phyloP scores from a whole-genome alignment of 2,113 vertebrate genomes.

The Eretmodus cyanostictus region DNA sequence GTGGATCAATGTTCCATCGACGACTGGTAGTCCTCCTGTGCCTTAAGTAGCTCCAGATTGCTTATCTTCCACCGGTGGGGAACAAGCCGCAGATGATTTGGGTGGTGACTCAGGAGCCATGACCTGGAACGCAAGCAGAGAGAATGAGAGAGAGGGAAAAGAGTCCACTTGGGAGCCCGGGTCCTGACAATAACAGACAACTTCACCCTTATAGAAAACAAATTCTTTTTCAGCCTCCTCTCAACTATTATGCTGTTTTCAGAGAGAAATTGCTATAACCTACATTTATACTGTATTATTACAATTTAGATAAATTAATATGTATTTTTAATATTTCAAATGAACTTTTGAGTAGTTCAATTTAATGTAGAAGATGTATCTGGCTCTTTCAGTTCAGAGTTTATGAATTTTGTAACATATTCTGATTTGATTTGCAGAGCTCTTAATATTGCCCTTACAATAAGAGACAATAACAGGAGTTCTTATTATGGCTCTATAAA shows the following conservation, averaged over 20 bases:
- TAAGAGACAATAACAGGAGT: neutral
- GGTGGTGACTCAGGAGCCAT: neutral
- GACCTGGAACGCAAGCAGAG: neutral
- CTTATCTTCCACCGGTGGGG: neutral
- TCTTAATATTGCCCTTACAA: neutral
- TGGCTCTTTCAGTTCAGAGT: neutral
- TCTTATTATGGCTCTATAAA: neutral
- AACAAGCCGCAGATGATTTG: neutral
- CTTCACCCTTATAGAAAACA: neutral
- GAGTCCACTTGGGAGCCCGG: neutral
- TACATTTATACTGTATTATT: neutral
- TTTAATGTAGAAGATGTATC: neutral
- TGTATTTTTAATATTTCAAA: neutral
- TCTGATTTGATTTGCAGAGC: neutral
- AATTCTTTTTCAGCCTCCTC: neutral
- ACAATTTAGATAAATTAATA: neutral
- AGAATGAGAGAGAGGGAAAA: neutral
- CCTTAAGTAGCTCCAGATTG: neutral
- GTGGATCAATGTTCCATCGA: neutral
- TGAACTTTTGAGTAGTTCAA: neutral
- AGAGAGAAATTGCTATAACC: neutral
- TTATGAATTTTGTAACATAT: neutral
- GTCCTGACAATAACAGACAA: neutral
- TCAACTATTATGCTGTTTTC: neutral
- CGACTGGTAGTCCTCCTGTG: rapidly evolving